A percentile compares a stretch with the other conserved stretches of the same genome.
These are phyloP conservation scores for Glyptemys insculpta DNA, from an alignment of 2,797 vertebrate species.

Conservation along the genomic window DNA sequence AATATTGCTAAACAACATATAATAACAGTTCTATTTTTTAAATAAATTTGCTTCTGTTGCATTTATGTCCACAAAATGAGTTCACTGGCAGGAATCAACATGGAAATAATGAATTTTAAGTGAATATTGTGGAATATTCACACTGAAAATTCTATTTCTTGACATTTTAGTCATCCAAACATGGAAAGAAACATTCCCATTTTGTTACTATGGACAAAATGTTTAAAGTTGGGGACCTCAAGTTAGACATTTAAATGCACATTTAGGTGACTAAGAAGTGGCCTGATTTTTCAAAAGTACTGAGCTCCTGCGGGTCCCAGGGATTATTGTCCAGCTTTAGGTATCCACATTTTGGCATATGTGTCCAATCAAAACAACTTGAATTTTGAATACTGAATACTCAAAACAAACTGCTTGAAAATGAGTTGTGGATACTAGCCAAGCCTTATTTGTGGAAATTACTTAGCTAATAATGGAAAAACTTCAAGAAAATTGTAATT, in stretches of 20 bases:
- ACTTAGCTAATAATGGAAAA: not conserved
- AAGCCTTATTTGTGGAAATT: not conserved
- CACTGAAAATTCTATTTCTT: not conserved
- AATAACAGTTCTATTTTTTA: not conserved
- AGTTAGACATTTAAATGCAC: not conserved
- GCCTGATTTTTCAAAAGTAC: not conserved
- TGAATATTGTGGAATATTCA: not conserved
- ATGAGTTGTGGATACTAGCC: rapidly evolving
- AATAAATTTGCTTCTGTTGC: not conserved
- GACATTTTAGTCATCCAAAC: not conserved
- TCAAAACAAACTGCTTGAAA: not conserved
- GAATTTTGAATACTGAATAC: not conserved
- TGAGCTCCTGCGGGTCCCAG: not conserved
- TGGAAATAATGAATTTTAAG: not conserved
- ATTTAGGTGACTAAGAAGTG: not conserved
- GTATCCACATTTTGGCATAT: not conserved
- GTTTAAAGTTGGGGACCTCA: not conserved
- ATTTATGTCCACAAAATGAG: not conserved
- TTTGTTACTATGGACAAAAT: not conserved
- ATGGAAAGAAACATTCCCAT: not conserved
- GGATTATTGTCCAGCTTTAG: not conserved
- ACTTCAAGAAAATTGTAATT: not conserved
- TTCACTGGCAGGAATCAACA: not conserved
- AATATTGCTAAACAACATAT: not conserved
- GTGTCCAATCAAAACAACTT: not conserved